Evolutionary conservation across 2,797 vertebrate species (phyloP), one percentile per base, ranked within the genome.

Genomic region (Aphelocoma californica): DNA sequence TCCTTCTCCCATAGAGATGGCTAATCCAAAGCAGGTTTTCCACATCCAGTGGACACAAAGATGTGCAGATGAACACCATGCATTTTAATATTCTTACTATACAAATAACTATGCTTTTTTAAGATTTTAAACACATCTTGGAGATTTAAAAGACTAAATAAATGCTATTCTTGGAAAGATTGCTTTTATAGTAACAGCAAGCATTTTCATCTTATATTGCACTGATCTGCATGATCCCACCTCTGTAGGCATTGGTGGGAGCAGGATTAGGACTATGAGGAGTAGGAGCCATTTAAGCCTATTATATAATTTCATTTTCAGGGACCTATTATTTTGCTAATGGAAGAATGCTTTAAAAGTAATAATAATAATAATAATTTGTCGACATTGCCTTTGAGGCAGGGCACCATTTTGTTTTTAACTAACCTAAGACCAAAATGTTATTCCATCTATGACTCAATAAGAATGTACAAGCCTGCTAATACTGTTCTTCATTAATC

Each of bases 291-390:
- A 65, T 95, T 75, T 86, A 82, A 85, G 56, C 64, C 69, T 90
- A 73, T 81, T 95, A 40, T 60, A 77, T 74, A 6, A 44, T 91
- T 89, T 88, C 28, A 91, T 94, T 95, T 97, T 97, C 97, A 97
- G 97, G 97, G 96, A 97, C 81, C 86, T 95, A 62, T 91, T 92
- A 89, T 93, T 94, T 95, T 96, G 83, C 83, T 96, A 89, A 72
- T 56, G 88, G 54, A 93, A 94, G 56, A 86, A 90, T 95, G 95
- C 91, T 93, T 96, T 95, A 96, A 95, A 95, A 92, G 36, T 89
- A 80, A 66, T 90, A 62, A 64, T 92, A 86, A 86, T 92, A 86
- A 86, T 78, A 86, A 79, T 67, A 88, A 86, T 79, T 90, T 73
- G 75, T 95, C 14, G 3, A 88, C 48, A 14, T 92, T 92, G 81